Conservation (phyloP, 1,140 invertebrate species). For the Drosophila gunungcola region DNA sequence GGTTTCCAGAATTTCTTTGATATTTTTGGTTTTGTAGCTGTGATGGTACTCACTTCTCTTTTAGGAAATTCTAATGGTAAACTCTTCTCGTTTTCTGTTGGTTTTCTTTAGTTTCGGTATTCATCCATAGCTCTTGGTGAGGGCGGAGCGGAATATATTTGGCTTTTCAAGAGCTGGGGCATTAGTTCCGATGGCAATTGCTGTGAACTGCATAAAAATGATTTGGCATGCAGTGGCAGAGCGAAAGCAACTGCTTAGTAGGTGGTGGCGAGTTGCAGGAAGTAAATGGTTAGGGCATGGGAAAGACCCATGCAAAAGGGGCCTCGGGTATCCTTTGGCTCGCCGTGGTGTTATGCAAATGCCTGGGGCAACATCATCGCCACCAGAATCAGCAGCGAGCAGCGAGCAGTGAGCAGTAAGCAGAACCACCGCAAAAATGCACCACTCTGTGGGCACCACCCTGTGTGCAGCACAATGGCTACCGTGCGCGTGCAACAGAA, state of each 20-base stretch:
- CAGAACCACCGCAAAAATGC: background rate
- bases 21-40: too few species aligned
- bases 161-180: constrained; percentile 26
- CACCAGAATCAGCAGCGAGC: constrained; percentile 30
- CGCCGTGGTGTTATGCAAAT: constrained; percentile 75
- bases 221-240: constrained; percentile 78
- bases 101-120: constrained; percentile 28
- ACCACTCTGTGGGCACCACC: constrained; percentile 54
- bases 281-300: constrained; percentile 54
- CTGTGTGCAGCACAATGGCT: constrained; percentile 80
- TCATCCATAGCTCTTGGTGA: constrained; percentile 52
- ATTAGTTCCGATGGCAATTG: constrained; percentile 75
- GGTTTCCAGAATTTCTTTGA: too few species aligned
- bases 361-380: constrained; percentile 61
- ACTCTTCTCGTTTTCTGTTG: constrained; percentile 13
- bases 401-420: background rate
- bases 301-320: constrained; percentile 48
- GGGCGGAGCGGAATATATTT: constrained; percentile 71
- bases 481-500: constrained; percentile 79
- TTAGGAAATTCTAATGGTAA: constrained; percentile 7
- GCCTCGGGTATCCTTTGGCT: constrained; percentile 43
- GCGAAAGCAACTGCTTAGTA: constrained; percentile 39
- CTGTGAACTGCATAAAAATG: constrained; percentile 77
- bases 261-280: constrained; percentile 31
- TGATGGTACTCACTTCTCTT: background rate